These are phyloP conservation scores for Podarcis siculus DNA, from an alignment of 2,797 vertebrate species.

Conservation along the genomic window DNA sequence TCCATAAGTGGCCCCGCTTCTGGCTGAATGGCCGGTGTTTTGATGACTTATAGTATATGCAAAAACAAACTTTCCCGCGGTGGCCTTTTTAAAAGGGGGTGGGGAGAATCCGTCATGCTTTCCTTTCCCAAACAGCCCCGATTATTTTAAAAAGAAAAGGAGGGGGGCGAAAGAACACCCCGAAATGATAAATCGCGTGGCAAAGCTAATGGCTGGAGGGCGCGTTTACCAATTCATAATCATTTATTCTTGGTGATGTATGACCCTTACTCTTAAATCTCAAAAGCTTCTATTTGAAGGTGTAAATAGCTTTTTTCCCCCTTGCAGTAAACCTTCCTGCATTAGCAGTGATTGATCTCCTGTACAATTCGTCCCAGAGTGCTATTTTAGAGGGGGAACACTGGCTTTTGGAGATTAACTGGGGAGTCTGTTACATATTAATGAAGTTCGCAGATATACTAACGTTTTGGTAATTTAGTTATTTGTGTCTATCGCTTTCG, in stretches of 20 bases:
- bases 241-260: constrained; percentile 90
- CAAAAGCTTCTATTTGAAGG: constrained; percentile 88
- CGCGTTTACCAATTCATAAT: constrained; percentile 88
- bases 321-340: constrained; percentile 85
- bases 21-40: constrained; percentile 67
- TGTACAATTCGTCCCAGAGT: constrained; percentile 87
- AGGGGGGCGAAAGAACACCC: constrained; percentile 34
- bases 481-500: constrained; percentile 85
- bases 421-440: constrained; percentile 86
- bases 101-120: constrained; percentile 61
- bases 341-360: constrained; percentile 88
- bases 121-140: constrained; percentile 72
- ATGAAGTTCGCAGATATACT: constrained; percentile 85
- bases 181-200: constrained; percentile 86
- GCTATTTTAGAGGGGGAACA: constrained; percentile 86
- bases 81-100: constrained; percentile 48
- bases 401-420: constrained; percentile 87
- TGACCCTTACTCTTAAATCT: constrained; percentile 87
- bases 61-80: constrained; percentile 80
- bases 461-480: constrained; percentile 88
- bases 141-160: constrained; percentile 78
- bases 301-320: constrained; percentile 82
- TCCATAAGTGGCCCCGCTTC: constrained; percentile 62
- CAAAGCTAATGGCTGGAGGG: constrained; percentile 87
- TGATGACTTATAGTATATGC: constrained; percentile 72